Evolutionary conservation across 1,140 invertebrate genomes (phyloP).

Genomic region (Pseudobourletiella spinata): DNA sequence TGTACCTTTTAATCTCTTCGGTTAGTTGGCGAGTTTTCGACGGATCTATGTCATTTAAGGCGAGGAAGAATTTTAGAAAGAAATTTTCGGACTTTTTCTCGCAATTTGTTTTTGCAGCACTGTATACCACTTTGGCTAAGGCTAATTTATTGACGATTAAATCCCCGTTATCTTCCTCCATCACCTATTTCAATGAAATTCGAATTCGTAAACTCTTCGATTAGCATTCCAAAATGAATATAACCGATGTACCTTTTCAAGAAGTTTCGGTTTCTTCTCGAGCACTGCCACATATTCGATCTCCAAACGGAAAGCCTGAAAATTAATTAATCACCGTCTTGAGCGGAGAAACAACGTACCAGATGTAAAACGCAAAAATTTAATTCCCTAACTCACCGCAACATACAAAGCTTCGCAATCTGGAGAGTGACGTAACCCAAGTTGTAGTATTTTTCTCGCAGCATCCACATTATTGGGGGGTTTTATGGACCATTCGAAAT

Average conservation of each 20-base stretch:
- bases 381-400: too few species aligned
- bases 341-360: too few species aligned
- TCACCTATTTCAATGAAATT: background rate
- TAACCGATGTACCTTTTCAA: background rate
- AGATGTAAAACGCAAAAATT: too few species aligned
- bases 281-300: background rate
- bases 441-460: constrained; percentile 10
- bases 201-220: background rate
- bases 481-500: constrained; percentile 1
- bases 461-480: background rate
- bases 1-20: background rate
- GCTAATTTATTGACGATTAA: background rate
- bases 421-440: background rate
- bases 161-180: constrained; percentile 1
- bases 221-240: too few species aligned
- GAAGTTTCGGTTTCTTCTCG: background rate
- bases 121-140: constrained; percentile 6
- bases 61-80: constrained; percentile 5
- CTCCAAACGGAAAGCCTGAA: constrained; percentile 2
- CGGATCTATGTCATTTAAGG: background rate
- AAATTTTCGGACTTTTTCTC: constrained; percentile 2
- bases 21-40: background rate
- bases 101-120: background rate
- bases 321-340: background rate
- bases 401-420: background rate